A percentile compares a stretch with the other conserved stretches of the same genome.
Conservation (phyloP, 2,888 invertebrate species). For the Argyresthia albistria region DNA sequence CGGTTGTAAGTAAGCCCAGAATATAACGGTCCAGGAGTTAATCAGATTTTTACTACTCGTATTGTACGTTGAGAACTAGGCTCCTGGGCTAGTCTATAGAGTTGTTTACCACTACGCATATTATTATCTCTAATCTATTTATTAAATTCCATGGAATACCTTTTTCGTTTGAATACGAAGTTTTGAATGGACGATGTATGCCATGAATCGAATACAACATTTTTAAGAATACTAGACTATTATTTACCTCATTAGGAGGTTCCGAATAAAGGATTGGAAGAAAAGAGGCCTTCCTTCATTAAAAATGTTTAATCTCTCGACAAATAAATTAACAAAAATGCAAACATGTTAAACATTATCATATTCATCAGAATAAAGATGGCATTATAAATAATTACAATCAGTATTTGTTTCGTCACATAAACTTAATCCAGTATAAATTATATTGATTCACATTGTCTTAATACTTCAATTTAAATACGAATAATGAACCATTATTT, state of each 20-base stretch:
- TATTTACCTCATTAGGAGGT: neutral
- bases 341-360: constrained; percentile 39
- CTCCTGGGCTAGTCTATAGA: neutral
- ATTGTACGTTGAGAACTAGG: neutral
- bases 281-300: constrained; percentile 31
- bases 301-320: constrained; percentile 68
- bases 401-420: constrained; percentile 35
- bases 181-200: constrained; percentile 63
- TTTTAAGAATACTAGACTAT: constrained; percentile 13
- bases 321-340: constrained; percentile 67
- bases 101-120: constrained; percentile 31
- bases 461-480: constrained; percentile 38
- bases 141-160: constrained; percentile 56
- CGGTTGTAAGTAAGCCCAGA: neutral
- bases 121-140: constrained; percentile 41
- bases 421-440: constrained; percentile 34
- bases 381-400: constrained; percentile 54
- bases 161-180: constrained; percentile 62
- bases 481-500: constrained; percentile 15
- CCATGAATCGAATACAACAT: constrained; percentile 47
- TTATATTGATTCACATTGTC: constrained; percentile 33
- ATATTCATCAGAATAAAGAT: constrained; percentile 40
- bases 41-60: neutral
- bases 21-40: neutral
- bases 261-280: constrained; percentile 8